Percentiles rank a stretch among this genome's conserved stretches.
Conservation (phyloP, 1,140 invertebrate genomes). For the Zeugodacus cucurbitae region DNA sequence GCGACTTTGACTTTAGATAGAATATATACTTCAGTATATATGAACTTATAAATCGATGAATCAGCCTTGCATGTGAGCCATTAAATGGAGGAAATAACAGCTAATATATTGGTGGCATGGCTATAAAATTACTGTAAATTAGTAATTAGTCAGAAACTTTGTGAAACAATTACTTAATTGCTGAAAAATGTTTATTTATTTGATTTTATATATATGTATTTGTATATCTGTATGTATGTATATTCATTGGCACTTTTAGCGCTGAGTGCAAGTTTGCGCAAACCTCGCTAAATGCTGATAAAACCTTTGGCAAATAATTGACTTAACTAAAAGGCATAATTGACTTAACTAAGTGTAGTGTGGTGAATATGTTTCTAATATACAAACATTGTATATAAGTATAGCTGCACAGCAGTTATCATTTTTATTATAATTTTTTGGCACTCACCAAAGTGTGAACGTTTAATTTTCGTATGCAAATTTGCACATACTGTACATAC, state of each 20-base stretch:
- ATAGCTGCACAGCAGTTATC: background rate
- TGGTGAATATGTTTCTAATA: background rate
- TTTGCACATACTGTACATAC: constrained; percentile 32
- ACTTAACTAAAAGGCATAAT: background rate
- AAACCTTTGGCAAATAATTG: background rate
- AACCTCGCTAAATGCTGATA: background rate
- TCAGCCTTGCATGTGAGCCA: background rate
- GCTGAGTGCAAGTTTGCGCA: background rate
- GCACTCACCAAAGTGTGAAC: constrained; percentile 34
- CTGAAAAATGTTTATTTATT: background rate
- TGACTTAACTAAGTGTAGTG: background rate
- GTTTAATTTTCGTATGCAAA: constrained; percentile 52
- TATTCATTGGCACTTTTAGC: background rate
- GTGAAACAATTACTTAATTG: background rate
- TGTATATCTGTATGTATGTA: background rate
- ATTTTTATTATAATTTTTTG: background rate
- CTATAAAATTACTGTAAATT: background rate
- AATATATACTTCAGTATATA: background rate
- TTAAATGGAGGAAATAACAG: background rate
- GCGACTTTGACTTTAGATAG: background rate
- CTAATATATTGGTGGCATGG: background rate
- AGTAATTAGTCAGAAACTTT: background rate
- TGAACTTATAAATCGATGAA: background rate
- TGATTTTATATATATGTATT: too few relatives aligned
- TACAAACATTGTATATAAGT: background rate